Base-by-base conservation (phyloP, 2,888 invertebrate species). In the Laothoe populi region DNA sequence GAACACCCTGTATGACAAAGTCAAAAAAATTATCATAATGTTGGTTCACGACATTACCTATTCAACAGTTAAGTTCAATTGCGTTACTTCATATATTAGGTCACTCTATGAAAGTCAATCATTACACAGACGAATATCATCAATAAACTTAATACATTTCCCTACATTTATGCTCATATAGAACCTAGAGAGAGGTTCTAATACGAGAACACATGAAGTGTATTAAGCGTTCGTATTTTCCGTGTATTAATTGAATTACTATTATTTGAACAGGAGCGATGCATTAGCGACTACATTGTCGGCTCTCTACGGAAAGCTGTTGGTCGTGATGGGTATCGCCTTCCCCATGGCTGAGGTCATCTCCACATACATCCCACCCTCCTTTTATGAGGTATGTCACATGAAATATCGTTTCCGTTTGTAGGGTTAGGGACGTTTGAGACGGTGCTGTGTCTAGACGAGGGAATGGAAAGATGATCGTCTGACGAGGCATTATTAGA, bases 311-410 rank as follows among this genome's bases (percentile, higher is more conserved):
- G 98, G 98, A 57, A 98, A 98, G 89, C 94, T 98, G 60, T 90
- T 99, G 74, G 98, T 98, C 46, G 98, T 98, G 57, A 97, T 98
- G 96, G 98, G 98, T 0, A 96, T 98, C 69, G 98, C 98, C 16
- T 98, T 99, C 88, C 98, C 98, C 60, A 96, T 99, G 96, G 97
- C 98, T 67, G 98, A 98, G 94, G 98, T 98, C 74, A 98, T 98
- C 83, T 98, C 98, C 49, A 97, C 97, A 23, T 97, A 97, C 90
- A 97, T 98, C 83, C 98, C 98, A 78, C 97, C 97, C 69, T 97
- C 97, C 35, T 98, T 97, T 89, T 98, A 98, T 89, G 98, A 98
- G 94, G 97, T 96, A 84, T 66, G 63, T 62, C 59, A 61, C 38
- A 42, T 59, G 59, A 23, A 59, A 64, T 57, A 60, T 61, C 63